phyloP scores from a whole-genome alignment of 2,113 vertebrate species.

The Columba janthina region DNA sequence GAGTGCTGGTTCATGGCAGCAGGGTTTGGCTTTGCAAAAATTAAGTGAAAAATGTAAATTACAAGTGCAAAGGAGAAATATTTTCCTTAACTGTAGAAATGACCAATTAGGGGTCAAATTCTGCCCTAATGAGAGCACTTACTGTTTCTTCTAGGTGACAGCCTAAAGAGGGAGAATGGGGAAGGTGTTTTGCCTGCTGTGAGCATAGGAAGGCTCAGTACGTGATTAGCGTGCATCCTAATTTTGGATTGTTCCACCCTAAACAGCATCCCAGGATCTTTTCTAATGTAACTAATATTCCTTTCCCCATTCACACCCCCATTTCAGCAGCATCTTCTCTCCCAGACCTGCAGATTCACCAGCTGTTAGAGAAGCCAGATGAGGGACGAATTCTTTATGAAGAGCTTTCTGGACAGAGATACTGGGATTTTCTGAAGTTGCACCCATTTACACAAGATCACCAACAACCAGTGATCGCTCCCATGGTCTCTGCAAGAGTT shows the following conservation, averaged over 20 bases:
- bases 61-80: neutral
- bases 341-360: neutral
- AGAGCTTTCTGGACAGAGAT: neutral
- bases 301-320: neutral
- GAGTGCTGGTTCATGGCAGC: neutral
- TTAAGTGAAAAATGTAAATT: neutral
- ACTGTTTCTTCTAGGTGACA: neutral
- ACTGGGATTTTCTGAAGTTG: neutral
- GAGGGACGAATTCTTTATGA: neutral
- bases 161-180: fast-evolving
- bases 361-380: neutral
- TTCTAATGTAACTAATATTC: neutral
- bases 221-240: neutral
- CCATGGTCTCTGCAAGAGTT: neutral
- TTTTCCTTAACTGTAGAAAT: neutral
- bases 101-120: neutral
- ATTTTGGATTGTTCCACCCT: neutral
- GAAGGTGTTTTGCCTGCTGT: neutral
- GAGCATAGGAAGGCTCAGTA: neutral
- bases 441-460: neutral
- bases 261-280: neutral
- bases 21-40: neutral
- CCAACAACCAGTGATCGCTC: neutral
- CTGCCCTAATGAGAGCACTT: neutral
- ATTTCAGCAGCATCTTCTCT: neutral